Evolutionary conservation across 2,797 vertebrate species (phyloP).

Genomic region (Tadarida brasiliensis): DNA sequence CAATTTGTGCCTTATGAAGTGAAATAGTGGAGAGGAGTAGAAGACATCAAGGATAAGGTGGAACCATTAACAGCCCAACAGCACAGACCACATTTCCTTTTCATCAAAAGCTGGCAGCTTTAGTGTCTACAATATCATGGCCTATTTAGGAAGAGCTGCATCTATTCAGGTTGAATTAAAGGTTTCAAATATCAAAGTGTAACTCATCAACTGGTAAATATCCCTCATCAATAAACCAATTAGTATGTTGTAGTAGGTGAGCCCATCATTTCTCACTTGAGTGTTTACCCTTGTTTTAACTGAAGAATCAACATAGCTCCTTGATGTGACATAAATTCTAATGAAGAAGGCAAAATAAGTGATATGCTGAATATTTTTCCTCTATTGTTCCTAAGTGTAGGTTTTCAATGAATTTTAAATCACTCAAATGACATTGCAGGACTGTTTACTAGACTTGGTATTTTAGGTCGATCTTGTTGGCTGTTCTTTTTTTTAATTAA

Average conservation of each 20-base stretch:
- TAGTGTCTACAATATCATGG: neutral
- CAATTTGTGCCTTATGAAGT: conserved; percentile 57
- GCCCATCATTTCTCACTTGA: neutral
- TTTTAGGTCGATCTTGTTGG: neutral
- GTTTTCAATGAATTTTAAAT: conserved; percentile 13
- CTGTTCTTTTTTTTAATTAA: neutral
- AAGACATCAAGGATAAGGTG: neutral
- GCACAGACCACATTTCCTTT: neutral
- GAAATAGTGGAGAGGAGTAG: conserved; percentile 20
- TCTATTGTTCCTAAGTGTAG: neutral
- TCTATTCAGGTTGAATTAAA: conserved; percentile 49
- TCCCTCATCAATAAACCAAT: neutral
- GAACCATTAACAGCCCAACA: conserved; percentile 14
- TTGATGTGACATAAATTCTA: neutral
- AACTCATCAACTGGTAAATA: neutral
- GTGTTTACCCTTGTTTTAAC: neutral
- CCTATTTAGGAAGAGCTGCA: conserved; percentile 22
- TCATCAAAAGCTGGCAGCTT: conserved; percentile 47
- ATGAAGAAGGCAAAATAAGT: neutral
- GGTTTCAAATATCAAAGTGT: neutral
- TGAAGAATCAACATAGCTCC: neutral
- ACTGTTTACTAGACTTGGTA: neutral
- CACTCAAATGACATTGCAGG: neutral
- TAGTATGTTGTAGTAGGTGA: neutral
- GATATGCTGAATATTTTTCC: neutral